These are phyloP conservation scores for Scytalopus superciliaris DNA, from an alignment of 2,113 vertebrate species.

Conservation along the genomic window DNA sequence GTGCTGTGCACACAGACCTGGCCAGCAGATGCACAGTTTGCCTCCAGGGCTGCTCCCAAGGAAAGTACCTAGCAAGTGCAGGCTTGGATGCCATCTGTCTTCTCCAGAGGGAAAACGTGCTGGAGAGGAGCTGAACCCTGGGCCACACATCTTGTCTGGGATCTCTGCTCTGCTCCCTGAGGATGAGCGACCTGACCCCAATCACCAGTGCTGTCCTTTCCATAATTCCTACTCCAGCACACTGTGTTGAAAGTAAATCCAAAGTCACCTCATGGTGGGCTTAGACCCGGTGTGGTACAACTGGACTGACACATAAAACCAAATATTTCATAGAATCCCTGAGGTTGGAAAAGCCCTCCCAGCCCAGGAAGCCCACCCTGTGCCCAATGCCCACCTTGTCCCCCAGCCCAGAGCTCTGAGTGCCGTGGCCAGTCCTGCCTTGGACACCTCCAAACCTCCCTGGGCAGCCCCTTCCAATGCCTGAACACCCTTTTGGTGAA, in stretches of 20 bases:
- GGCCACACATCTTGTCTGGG: not conserved
- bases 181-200: not conserved
- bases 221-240: not conserved
- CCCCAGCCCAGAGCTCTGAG: not conserved
- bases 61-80: accelerated
- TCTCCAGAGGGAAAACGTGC: not conserved
- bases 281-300: not conserved
- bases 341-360: not conserved
- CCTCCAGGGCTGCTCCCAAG: not conserved
- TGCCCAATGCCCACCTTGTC: not conserved
- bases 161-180: too few relatives aligned
- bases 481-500: not conserved
- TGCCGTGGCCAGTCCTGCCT: not conserved
- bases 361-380: not conserved
- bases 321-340: not conserved
- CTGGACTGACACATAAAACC: not conserved
- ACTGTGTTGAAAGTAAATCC: not conserved
- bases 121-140: not conserved
- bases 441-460: not conserved
- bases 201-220: not conserved
- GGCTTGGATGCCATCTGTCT: not conserved
- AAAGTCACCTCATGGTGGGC: not conserved
- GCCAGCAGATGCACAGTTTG: not conserved
- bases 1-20: not conserved
- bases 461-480: not conserved